Base-by-base conservation (phyloP, 2,888 invertebrate species). In the Andrena praecox region DNA sequence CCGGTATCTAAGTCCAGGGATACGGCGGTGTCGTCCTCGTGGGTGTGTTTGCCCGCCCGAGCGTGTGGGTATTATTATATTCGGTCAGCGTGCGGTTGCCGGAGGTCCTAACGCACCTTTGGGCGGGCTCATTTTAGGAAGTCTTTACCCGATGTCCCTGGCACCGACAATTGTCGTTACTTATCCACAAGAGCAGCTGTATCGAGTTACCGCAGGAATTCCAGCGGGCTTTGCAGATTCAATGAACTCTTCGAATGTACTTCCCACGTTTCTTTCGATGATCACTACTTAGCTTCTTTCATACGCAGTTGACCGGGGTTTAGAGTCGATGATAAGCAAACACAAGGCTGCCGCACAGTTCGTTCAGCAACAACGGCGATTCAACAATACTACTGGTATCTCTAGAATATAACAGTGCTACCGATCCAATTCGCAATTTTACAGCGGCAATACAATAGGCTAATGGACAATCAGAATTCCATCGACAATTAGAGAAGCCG, bases 1-100 rank as follows among this genome's bases (percentile, higher is more conserved):
- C 88, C 88, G 87, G 85, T 88, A 87, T 82, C 85, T 80, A 87
- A 87, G 83, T 68, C 54, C 29, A 7, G 59, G 60, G 62, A 70
- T 66, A 82, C 68, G 27, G 33, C 20, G 75, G 66, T 48, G 60
- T 33, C 42, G 48, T 69, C 59, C 52, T 12, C 48, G 33, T 63
- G 67, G 2, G 35, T 72, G 67, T 82, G 52, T 87, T 86, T 79
- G 81, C 71, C 83, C 68, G 62, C 60, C 73, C 42, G 66, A 80
- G 75, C 67, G 80, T 60, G 52, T 16, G 42, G 62, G 35, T 6
- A 42, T 16, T 52, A 78, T 75, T 60, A 62, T 56, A 79, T 27
- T 74, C 24, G 56, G 64, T 24, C 64, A 56, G 77, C 75, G 67
- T 31, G 80, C 64, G 63, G 66, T 71, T 63, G 56, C 60, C 12